These are phyloP conservation scores for Nasonia vitripennis DNA, from an alignment of 1,140 invertebrate species.

Conservation along the genomic window DNA sequence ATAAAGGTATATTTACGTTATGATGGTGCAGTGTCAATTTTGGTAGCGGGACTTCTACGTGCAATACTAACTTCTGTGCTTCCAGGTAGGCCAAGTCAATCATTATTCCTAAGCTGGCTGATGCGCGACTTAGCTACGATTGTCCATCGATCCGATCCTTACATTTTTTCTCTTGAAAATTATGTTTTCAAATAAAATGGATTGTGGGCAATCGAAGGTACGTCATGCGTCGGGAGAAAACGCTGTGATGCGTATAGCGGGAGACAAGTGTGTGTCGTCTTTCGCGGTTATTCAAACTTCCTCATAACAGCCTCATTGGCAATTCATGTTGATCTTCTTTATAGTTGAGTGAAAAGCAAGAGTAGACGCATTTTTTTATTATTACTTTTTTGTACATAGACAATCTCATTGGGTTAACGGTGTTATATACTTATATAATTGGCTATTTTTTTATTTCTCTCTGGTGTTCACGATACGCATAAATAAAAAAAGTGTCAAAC, in stretches of 20 bases:
- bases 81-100: conserved; percentile 76
- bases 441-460: conserved; percentile 53
- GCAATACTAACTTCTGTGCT: conserved; percentile 77
- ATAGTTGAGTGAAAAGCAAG: not conserved
- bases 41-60: conserved; percentile 75
- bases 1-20: conserved; percentile 69
- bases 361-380: conserved; percentile 37
- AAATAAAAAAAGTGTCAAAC: conserved; percentile 54
- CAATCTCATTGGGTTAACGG: conserved; percentile 60
- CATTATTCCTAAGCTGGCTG: conserved; percentile 70
- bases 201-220: conserved; percentile 4
- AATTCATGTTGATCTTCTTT: conserved; percentile 27
- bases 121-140: conserved; percentile 39
- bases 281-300: conserved; percentile 42
- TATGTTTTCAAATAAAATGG: too few relatives aligned
- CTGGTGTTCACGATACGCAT: conserved; percentile 62
- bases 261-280: conserved; percentile 50
- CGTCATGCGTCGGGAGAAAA: conserved; percentile 2
- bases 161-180: not conserved
- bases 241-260: conserved; percentile 30
- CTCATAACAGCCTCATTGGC: conserved; percentile 27
- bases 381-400: conserved; percentile 62
- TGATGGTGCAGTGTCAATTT: conserved; percentile 75
- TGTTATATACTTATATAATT: conserved; percentile 56
- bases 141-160: not conserved